Evolutionary conservation across 2,888 invertebrate species (phyloP).

Genomic region (Eueremaeus valkanovi): DNA sequence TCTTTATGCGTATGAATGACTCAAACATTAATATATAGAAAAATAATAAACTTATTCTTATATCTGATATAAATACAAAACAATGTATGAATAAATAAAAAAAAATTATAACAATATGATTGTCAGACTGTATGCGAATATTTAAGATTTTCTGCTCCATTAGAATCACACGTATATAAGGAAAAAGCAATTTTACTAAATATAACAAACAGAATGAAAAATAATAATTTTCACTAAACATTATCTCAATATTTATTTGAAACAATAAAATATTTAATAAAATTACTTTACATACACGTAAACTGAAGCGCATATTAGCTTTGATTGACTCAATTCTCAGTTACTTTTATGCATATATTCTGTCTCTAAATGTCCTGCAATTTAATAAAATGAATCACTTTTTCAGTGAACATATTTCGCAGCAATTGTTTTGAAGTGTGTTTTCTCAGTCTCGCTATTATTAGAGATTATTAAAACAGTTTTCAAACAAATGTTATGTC

Average conservation of each 20-base stretch:
- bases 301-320: not conserved
- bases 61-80: too few relatives aligned
- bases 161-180: too few relatives aligned
- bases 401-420: not conserved
- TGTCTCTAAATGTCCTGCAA: not conserved
- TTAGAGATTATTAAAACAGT: not conserved
- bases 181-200: too few relatives aligned
- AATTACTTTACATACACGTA: not conserved
- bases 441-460: not conserved
- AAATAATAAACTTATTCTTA: too few relatives aligned
- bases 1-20: not conserved
- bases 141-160: too few relatives aligned
- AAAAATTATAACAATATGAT: not conserved
- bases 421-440: not conserved
- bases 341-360: not conserved
- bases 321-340: not conserved
- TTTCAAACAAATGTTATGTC: not conserved
- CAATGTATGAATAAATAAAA: not conserved
- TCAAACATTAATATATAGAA: too few relatives aligned
- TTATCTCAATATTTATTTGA: not conserved
- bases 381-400: conserved; percentile 1
- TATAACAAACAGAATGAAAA: too few relatives aligned
- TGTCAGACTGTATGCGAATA: not conserved
- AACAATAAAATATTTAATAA: not conserved
- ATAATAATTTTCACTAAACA: conserved; percentile 14